Evolutionary conservation across 2,888 invertebrate species (phyloP), one percentile per base, ranked within the genome.

Genomic region (Diarsia rubi): DNA sequence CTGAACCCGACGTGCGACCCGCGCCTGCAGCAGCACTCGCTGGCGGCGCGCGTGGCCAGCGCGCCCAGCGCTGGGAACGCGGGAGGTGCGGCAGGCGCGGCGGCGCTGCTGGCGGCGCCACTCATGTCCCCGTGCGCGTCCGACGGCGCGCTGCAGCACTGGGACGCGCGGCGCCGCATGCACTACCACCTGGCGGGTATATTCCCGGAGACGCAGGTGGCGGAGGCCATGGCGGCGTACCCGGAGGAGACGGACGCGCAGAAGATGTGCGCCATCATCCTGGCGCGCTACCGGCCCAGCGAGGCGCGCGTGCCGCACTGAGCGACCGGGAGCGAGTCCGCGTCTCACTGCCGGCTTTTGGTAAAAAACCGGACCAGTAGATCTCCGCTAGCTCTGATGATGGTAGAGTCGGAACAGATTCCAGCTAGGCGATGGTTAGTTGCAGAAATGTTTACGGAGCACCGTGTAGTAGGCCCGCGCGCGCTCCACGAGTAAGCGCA

Each of bases 171-270:
- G 0, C 97, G 98, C 45, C 97, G 98, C 86, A 96, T 99, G 90
- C 98, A 98, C 93, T 99, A 98, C 94, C 99, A 99, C 93, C 96
- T 99, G 82, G 98, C 98, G n/a, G 98, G 98, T 71, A 98, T 99
- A 75, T 99, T 99, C 94, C 99, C 99, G 0, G 98, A 98, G 90
- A 98, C 98, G 84, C 98, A 98, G 90, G 99, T 99, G n/a, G 97
- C 97, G 69, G 97, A 98, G 69, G 99, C 98, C 0, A 98, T 99
- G 98, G 97, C 98, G 81, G 96, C 98, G 84, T 98, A 98, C 94
- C 99, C 99, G 0, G 98, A 98, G 67, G 99, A 99, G 93, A 98
- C 98, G 42, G 98, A 99, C 94, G 98, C 99, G 16, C 98, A 99
- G 93, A 98, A 97, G 88, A 98, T 99, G 92, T 99, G 99, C 94